These are phyloP conservation scores for Pandion haliaetus DNA, from an alignment of 2,113 vertebrate species.

Conservation along the genomic window DNA sequence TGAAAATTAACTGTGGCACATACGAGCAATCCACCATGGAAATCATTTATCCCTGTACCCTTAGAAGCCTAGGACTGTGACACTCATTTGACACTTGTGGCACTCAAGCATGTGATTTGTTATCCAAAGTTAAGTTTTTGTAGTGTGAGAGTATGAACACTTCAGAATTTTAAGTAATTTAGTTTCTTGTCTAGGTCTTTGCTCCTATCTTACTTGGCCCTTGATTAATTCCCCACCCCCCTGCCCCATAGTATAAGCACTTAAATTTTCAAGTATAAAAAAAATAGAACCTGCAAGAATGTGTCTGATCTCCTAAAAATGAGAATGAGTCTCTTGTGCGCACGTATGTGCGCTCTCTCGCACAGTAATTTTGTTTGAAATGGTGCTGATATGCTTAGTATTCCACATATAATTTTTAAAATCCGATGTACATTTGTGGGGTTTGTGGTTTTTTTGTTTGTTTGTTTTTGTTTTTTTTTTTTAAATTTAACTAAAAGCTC, in stretches of 20 bases:
- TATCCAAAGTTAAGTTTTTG: neutral
- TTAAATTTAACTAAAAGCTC: neutral
- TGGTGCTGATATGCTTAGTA: neutral
- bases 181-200: neutral
- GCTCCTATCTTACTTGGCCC: neutral
- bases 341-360: rapidly evolving
- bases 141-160: neutral
- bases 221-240: neutral
- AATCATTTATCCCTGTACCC: neutral
- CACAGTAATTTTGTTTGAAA: neutral
- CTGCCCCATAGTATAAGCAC: neutral
- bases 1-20: neutral
- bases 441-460: neutral
- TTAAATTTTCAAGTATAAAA: neutral
- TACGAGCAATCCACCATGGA: neutral
- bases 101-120: neutral
- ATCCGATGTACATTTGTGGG: neutral
- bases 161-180: neutral
- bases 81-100: neutral
- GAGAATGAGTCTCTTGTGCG: neutral
- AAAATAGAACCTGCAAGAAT: neutral
- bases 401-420: neutral
- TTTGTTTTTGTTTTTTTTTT: neutral
- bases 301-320: neutral
- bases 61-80: neutral